Evolutionary conservation across 2,888 invertebrate genomes (phyloP).

Genomic region (Hartigia nigra): DNA sequence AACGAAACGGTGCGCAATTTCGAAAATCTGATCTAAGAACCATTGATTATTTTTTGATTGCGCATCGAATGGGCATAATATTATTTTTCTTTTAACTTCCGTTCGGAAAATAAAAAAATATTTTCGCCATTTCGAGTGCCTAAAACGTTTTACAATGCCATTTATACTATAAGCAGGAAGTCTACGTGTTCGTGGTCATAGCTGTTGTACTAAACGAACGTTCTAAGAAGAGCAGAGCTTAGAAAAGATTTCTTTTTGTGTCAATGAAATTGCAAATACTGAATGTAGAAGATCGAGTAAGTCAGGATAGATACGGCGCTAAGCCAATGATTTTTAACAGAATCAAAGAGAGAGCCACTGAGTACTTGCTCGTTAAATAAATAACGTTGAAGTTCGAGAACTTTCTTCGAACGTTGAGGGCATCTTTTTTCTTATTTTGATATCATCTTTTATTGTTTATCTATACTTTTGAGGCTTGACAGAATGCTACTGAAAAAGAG

Average conservation of each 20-base stretch:
- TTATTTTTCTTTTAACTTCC: too few species aligned
- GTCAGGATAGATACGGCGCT: neutral
- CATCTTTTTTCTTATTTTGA: neutral
- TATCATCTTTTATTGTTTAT: neutral
- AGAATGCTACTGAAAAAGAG: neutral
- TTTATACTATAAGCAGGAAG: too few species aligned
- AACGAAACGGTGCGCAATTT: too few species aligned
- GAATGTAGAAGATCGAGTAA: neutral
- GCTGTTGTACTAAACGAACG: too few species aligned
- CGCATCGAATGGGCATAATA: too few species aligned
- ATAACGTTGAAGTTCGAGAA: neutral
- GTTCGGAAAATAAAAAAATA: too few species aligned
- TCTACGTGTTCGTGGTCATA: too few species aligned
- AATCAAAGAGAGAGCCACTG: neutral
- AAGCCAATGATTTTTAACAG: neutral
- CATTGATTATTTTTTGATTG: too few species aligned
- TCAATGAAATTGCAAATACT: neutral
- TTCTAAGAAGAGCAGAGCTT: neutral
- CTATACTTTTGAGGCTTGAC: neutral
- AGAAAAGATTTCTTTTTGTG: neutral
- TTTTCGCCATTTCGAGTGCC: too few species aligned
- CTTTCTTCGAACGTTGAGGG: neutral
- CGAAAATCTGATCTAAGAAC: too few species aligned
- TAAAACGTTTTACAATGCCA: too few species aligned
- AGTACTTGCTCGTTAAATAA: neutral